Base-by-base conservation (phyloP, 2,888 invertebrate species). In the Plebejus argus region DNA sequence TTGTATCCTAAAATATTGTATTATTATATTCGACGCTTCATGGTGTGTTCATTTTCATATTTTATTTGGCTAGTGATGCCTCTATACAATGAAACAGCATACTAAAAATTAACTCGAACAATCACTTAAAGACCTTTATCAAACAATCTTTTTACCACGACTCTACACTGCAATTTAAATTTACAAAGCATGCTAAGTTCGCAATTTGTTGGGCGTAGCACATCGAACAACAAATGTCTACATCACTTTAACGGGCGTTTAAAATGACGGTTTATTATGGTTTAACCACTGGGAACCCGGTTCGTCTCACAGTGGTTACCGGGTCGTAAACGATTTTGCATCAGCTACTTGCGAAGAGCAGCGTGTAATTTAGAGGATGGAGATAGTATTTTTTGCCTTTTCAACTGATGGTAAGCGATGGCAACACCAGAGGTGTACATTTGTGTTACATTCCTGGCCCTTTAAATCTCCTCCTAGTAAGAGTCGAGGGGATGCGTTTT, bases 181-280 rank as follows among this genome's bases (percentile, higher is more conserved):
- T 49, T 53, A 53, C 8, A 53, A 53, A 53, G 49, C 74, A 49
- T 18, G 53, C 15, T 53, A 28, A 10, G 72, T 39, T 12, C 12
- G 28, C 53, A 74, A 74, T 74, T 74, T 45, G 49, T 7, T 45
- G 74, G 74, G 74, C 74, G 74, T 74, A 53, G 49, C 15, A 71
- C 39, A 20, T 71, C 35, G 71, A 71, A 39, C 39, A 71, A 72
- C 72, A 72, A 72, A 72, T 49, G 45, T 49, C 74, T 74, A 74
- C 74, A 49, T 74, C 49, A 53, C 49, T 74, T 74, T 74, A 74
- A 74, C 74, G 49, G 49, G 74, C 45, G 72, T 45, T 53, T 74
- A 72, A 72, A 45, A 45, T 72, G 72, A 49, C 74, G 74, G 49
- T 74, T 74, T 74, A 74, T 74, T 74, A 53, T 74, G 74, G 28